A percentile compares a stretch with the other conserved stretches of the same genome.
Evolutionary conservation across 2,113 vertebrate genomes (phyloP).

Genomic region (Neogale vison): DNA sequence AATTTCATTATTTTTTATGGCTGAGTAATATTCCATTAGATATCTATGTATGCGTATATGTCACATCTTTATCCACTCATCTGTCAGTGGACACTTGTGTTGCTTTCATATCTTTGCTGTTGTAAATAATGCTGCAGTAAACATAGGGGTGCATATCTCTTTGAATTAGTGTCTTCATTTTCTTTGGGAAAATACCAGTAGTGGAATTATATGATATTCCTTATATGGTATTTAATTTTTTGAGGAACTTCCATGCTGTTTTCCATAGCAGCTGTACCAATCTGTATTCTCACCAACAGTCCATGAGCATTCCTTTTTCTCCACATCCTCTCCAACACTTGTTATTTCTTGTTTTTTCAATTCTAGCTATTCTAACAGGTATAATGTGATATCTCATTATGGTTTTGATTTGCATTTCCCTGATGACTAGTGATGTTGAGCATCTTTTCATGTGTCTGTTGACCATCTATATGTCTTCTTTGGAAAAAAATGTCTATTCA

Average conservation of each 20-base stretch:
- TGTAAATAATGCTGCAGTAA: not conserved
- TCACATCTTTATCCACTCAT: not conserved
- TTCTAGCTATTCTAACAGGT: not conserved
- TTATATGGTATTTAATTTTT: not conserved
- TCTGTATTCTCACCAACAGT: not conserved
- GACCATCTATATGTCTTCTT: not conserved
- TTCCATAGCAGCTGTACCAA: not conserved
- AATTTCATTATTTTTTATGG: not conserved
- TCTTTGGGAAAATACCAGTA: not conserved
- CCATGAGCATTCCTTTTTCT: not conserved
- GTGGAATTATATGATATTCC: not conserved
- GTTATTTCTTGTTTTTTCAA: not conserved
- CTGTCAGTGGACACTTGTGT: not conserved
- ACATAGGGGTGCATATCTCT: not conserved
- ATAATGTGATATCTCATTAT: not conserved
- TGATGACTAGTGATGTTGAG: not conserved
- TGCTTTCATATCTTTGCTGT: not conserved
- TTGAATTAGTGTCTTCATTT: not conserved
- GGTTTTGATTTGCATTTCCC: not conserved
- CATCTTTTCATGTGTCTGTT: not conserved
- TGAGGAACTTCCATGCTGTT: not conserved
- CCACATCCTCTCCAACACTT: not conserved
- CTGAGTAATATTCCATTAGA: not conserved
- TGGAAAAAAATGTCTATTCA: not conserved
- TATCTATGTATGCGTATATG: not conserved